Evolutionary conservation across 2,113 vertebrate genomes (phyloP), one percentile per base, ranked within the genome.

Genomic region (Bettongia penicillata): DNA sequence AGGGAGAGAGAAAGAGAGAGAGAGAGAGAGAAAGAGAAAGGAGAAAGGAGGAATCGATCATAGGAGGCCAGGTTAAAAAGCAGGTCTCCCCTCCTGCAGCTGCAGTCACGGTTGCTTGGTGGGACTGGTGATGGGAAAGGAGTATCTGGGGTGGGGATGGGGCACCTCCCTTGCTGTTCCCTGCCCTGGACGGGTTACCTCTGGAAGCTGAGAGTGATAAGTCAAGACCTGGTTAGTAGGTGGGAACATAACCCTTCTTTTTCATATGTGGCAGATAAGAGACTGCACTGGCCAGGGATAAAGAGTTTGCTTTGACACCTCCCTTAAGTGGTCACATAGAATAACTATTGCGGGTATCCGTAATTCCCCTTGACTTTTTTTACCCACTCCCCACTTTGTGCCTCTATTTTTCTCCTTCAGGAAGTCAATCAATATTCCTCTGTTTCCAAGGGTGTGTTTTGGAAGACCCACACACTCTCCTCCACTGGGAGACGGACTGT

Each of bases 21-120:
- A 96, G 97, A 84, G 47, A 51, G 51, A 55, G 94, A 97, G 55
- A 95, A 19, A 89, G 48, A 93, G 51, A 98, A 91, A 95, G 57
- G 95, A 95, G 97, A 51, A 94, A 94, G 94, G 94, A 89, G 93
- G 91, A 97, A 98, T 96, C 91, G 98, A 97, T 98, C 97, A 98
- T 94, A 95, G 51, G 96, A 26, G 93, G 97, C 98, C 96, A 93
- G 50, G 90, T 91, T 92, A 96, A 97, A 96, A 25, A 55, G 28
- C 61, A 91, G 61, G 92, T 49, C 96, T 96, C 96, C 98, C 90
- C 96, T 96, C 98, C 98, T 98, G 97, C 97, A 96, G 98, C 98
- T 98, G 98, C 98, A 98, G 98, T 98, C 98, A 98, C 23, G 98
- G 98, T 98, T 98, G 93, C 97, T 97, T 97, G 97, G 97, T 97